phyloP scores from a whole-genome alignment of 2,113 vertebrate genomes.

The Sisor rabdophorus region DNA sequence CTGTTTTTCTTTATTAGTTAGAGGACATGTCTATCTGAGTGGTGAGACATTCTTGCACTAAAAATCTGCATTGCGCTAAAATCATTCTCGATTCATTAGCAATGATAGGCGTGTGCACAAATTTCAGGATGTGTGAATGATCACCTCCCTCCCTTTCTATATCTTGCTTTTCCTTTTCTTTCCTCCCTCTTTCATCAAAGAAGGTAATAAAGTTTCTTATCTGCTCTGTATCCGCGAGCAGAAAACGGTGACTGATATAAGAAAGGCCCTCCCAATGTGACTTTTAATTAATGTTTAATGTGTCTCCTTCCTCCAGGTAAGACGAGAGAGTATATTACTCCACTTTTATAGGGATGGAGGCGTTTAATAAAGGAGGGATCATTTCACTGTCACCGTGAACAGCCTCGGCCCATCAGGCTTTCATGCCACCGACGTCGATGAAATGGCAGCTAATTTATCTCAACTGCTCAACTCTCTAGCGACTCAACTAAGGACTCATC shows the following conservation, averaged over 20 bases:
- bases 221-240: conserved; percentile 55
- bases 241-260: conserved; percentile 50
- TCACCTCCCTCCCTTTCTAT: conserved; percentile 7
- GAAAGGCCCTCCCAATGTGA: conserved; percentile 45
- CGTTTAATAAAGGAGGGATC: conserved; percentile 78
- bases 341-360: conserved; percentile 56
- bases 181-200: conserved; percentile 51
- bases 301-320: conserved; percentile 54
- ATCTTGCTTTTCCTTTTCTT: conserved; percentile 9
- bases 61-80: background rate
- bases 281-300: conserved; percentile 58
- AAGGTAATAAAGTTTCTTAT: conserved; percentile 72
- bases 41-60: background rate
- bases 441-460: conserved; percentile 50
- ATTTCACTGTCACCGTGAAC: conserved; percentile 70
- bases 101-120: conserved; percentile 11
- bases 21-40: background rate
- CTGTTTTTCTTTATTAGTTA: conserved; percentile 17
- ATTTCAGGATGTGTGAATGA: conserved; percentile 20
- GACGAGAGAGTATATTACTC: conserved; percentile 51
- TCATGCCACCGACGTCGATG: conserved; percentile 48
- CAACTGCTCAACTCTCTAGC: conserved; percentile 18
- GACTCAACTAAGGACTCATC: conserved; percentile 1
- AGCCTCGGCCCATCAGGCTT: conserved; percentile 49
- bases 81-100: conserved; percentile 24